These are phyloP conservation scores for Anorthoa munda DNA, from an alignment of 2,888 invertebrate species.

Conservation along the genomic window DNA sequence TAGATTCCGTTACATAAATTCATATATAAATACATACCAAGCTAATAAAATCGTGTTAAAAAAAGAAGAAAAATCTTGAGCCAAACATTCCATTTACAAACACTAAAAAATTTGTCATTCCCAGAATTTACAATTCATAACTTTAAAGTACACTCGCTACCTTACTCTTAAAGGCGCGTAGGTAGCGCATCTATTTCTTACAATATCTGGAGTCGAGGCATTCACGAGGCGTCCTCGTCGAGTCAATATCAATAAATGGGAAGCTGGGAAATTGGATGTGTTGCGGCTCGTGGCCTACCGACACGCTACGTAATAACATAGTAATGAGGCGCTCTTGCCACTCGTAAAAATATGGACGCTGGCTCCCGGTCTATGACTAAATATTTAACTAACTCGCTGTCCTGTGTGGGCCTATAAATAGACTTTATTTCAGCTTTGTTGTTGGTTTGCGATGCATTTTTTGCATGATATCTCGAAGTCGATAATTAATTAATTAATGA, in stretches of 20 bases:
- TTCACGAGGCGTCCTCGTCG: constrained; percentile 87
- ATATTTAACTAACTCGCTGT: constrained; percentile 83
- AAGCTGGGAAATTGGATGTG: constrained; percentile 91
- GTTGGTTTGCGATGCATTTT: constrained; percentile 23
- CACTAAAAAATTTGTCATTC: constrained; percentile 32
- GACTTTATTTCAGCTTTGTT: constrained; percentile 36
- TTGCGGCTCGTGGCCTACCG: constrained; percentile 85
- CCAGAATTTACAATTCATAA: constrained; percentile 41
- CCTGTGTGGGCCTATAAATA: constrained; percentile 54
- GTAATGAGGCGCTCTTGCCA: constrained; percentile 87
- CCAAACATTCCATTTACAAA: constrained; percentile 17
- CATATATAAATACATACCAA: too few species aligned
- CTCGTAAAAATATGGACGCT: constrained; percentile 89
- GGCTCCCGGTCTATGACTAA: constrained; percentile 86
- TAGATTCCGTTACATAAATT: too few species aligned
- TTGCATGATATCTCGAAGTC: not conserved
- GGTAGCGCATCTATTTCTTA: constrained; percentile 75
- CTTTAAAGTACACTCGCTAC: constrained; percentile 21
- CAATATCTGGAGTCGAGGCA: constrained; percentile 72
- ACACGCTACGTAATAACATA: constrained; percentile 89
- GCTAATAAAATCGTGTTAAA: too few species aligned
- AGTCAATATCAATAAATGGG: constrained; percentile 91
- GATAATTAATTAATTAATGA: too few species aligned
- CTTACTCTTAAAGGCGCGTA: constrained; percentile 22
- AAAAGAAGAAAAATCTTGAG: not conserved